phyloP scores from a whole-genome alignment of 1,140 invertebrate species.

The Pseudobourletiella spinata region DNA sequence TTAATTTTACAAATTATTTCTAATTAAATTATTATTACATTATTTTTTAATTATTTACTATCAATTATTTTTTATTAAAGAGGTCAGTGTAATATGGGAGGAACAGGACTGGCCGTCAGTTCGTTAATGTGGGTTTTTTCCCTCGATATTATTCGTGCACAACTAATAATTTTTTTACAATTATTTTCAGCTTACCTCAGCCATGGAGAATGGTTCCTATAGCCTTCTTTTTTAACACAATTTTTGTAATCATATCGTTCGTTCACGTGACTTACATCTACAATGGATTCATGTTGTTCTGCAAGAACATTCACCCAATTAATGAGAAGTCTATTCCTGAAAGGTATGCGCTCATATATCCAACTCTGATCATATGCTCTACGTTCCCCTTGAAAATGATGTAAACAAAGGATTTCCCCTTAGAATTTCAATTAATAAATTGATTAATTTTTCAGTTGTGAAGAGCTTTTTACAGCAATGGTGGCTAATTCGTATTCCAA shows the following conservation, averaged over 20 bases:
- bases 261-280: not conserved
- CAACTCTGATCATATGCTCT: not conserved
- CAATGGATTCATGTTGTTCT: not conserved
- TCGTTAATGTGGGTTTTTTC: too few species aligned
- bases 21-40: too few species aligned
- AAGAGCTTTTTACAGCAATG: not conserved
- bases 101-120: too few species aligned
- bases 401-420: not conserved
- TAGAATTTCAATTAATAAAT: not conserved
- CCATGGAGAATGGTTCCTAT: constrained; percentile 3
- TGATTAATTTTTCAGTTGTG: not conserved
- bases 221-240: not conserved
- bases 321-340: not conserved
- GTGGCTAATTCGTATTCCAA: not conserved
- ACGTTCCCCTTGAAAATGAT: not conserved
- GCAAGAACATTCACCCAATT: not conserved
- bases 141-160: too few species aligned
- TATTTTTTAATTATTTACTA: too few species aligned
- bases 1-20: too few species aligned
- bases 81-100: too few species aligned
- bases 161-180: not conserved
- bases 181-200: not conserved
- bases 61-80: too few species aligned
- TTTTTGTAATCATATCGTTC: not conserved
- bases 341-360: not conserved